Base-by-base conservation (phyloP, 1,140 invertebrate species). In the Hycleus phaleratus region DNA sequence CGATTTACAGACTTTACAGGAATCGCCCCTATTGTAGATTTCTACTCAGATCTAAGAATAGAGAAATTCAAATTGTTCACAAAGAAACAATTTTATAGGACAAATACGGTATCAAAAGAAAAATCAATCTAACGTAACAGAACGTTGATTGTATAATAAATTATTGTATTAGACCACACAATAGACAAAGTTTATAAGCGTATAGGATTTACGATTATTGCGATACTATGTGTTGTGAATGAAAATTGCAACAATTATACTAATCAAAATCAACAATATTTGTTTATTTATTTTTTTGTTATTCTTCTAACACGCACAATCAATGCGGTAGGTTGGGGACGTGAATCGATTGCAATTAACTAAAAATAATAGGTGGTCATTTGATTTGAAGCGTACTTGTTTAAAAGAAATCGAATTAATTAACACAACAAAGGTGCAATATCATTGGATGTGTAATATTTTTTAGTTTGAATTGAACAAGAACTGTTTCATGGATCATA, bases 101-200 rank as follows among this genome's bases (percentile, higher is more conserved):
- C 51, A 45, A 26, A 45, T 53, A 53, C 51, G 51, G 51, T 53
- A 53, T 53, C 51, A 46, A 25, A 53, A 53, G 46, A 53, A 53
- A 32, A 32, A 32, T 32, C 32, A 5, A 32, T 53, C 44, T 44
- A 53, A 53, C 51, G 51, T 53, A 52, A 53, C 42, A 32, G 32
- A 56, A 64, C 60, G 63, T 43, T 53, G 32, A 38, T 47, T 61
- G 63, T 59, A 53, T 62, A 59, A 62, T 53, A 62, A 65, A 65
- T 65, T 38, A 57, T 59, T 58, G 49, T 57, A 62, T 62, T 65
- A 65, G 63, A 65, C 60, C 63, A 58, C 63, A 65, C 63, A 65
- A 65, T 65, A 60, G 63, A 58, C 53, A 53, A 57, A 32, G 38
- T 50, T 43, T 61, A 44, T 58, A 47, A 59, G 56, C 63, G 60